A percentile compares a stretch with the other conserved stretches of the same genome.
Conservation (phyloP, 2,888 invertebrate genomes). For the Tryphoninae sp. region DNA sequence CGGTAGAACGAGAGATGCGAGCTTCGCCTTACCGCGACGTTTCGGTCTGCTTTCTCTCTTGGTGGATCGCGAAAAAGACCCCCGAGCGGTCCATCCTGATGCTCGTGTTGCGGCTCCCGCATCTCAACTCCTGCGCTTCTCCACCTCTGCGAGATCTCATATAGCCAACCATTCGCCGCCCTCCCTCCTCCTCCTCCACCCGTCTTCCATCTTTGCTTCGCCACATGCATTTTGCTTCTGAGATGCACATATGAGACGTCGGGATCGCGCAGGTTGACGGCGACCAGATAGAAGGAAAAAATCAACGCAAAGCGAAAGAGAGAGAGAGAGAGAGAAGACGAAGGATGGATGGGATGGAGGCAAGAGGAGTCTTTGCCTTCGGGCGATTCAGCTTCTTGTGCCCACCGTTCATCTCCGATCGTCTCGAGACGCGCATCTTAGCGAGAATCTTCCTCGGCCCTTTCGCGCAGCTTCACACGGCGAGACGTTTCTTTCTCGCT, state of each 20-base stretch:
- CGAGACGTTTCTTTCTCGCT: constrained; percentile 7
- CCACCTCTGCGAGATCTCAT: constrained; percentile 27
- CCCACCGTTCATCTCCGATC: constrained; percentile 59
- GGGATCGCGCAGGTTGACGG: constrained; percentile 61
- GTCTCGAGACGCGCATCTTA: constrained; percentile 34
- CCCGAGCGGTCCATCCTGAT: constrained; percentile 59
- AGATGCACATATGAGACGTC: constrained; percentile 64
- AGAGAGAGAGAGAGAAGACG: constrained; percentile 28
- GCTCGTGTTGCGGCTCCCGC: constrained; percentile 37
- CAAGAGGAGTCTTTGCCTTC: constrained; percentile 64
- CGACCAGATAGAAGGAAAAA: constrained; percentile 55
- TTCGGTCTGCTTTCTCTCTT: constrained; percentile 47
- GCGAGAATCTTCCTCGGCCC: constrained; percentile 26
- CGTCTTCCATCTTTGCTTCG: constrained; percentile 41
- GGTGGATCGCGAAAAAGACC: constrained; percentile 32
- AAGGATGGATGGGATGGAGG: constrained; percentile 60
- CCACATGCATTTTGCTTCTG: constrained; percentile 43
- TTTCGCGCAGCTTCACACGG: constrained; percentile 22
- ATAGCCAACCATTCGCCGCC: constrained; percentile 40
- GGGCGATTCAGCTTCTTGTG: constrained; percentile 70
- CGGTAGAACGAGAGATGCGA: constrained; percentile 28
- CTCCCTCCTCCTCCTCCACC: too few relatives aligned
- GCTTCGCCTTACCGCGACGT: constrained; percentile 42
- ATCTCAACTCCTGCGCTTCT: constrained; percentile 58
- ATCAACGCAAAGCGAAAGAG: constrained; percentile 47